Evolutionary conservation across 2,113 vertebrate genomes (phyloP).

Genomic region (Myiozetetes cayanensis): DNA sequence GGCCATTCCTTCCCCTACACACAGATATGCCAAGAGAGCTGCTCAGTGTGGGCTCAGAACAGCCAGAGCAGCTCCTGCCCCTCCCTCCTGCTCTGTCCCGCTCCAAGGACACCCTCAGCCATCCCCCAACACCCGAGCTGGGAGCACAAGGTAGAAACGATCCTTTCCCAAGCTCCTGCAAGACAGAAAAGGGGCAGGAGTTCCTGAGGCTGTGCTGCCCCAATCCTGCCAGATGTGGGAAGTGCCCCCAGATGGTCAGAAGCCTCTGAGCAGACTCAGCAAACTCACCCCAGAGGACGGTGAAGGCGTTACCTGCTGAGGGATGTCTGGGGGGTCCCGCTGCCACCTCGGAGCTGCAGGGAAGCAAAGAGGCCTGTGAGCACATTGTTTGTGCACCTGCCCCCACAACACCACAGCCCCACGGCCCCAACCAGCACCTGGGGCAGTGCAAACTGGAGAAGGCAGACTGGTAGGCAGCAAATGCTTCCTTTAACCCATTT

Average conservation of each 20-base stretch:
- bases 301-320: not conserved
- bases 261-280: not conserved
- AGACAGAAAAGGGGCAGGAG: not conserved
- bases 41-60: not conserved
- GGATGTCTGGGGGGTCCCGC: rapidly evolving
- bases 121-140: not conserved
- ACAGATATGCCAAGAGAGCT: rapidly evolving
- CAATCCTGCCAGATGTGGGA: not conserved
- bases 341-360: not conserved
- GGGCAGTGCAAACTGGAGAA: rapidly evolving
- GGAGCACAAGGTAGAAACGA: not conserved
- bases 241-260: not conserved
- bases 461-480: not conserved
- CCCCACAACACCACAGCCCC: not conserved
- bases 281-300: not conserved
- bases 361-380: not conserved
- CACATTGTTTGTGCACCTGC: rapidly evolving
- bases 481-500: not conserved
- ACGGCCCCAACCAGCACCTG: rapidly evolving
- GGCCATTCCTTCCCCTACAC: not conserved
- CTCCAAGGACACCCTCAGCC: not conserved
- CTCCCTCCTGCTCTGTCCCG: not conserved
- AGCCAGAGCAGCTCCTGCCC: not conserved
- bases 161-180: not conserved
- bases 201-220: not conserved